phyloP scores from a whole-genome alignment of 2,888 invertebrate genomes.

The Drosophila lutescens region DNA sequence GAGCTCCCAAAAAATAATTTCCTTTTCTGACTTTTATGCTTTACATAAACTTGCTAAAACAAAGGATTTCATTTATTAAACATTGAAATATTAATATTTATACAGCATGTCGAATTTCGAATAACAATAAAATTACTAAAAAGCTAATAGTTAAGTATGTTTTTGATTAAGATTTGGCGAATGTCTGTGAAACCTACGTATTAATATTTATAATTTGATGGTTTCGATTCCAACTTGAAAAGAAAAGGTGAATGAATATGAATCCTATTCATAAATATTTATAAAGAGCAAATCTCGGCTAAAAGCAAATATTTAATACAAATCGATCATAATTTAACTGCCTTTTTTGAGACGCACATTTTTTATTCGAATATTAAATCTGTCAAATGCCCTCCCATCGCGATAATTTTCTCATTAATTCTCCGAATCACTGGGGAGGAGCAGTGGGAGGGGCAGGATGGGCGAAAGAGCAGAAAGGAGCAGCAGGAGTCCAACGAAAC shows the following conservation, averaged over 20 bases:
- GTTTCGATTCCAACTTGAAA: background rate
- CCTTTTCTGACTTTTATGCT: no score
- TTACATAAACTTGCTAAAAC: no score
- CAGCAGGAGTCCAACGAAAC: constrained; percentile 63
- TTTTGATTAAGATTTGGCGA: no score
- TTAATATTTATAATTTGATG: background rate
- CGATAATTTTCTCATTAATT: constrained; percentile 25
- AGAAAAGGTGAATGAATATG: background rate
- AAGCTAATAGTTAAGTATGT: background rate
- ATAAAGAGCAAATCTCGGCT: background rate
- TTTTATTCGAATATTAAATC: background rate
- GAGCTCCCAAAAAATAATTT: background rate
- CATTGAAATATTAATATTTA: no score
- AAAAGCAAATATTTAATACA: background rate
- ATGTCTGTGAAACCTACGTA: background rate
- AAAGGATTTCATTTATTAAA: no score
- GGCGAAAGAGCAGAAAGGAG: constrained; percentile 60
- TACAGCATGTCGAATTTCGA: no score
- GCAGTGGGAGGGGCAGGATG: constrained; percentile 3
- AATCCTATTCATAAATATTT: background rate
- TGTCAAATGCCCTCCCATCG: constrained; percentile 55
- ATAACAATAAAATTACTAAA: background rate
- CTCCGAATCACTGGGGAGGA: constrained; percentile 3
- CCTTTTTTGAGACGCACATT: background rate
- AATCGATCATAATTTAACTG: background rate